Conservation (phyloP, 2,888 invertebrate species). For the Cryptus armator region DNA sequence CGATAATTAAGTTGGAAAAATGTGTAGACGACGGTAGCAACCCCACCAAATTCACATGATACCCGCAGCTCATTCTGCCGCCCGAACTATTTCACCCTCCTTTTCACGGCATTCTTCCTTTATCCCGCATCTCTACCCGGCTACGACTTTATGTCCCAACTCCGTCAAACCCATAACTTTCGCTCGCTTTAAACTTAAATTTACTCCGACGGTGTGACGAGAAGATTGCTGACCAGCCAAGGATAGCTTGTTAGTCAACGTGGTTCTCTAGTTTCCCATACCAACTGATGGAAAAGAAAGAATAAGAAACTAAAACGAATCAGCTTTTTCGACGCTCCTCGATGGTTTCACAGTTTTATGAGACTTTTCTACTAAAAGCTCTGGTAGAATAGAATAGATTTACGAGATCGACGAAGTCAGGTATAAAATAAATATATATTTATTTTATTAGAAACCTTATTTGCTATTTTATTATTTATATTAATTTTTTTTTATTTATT, state of each 20-base stretch:
- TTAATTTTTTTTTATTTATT: too few relatives aligned
- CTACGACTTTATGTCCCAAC: slow-evolving; percentile 68
- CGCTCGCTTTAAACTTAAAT: slow-evolving; percentile 74
- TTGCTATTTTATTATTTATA: too few relatives aligned
- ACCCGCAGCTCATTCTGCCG: slow-evolving; percentile 26
- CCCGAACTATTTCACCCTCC: slow-evolving; percentile 32
- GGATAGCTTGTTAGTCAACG: background rate
- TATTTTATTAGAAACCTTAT: too few relatives aligned
- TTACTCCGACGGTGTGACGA: slow-evolving; percentile 60
- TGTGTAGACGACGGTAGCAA: slow-evolving; percentile 68
- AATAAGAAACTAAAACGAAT: too few relatives aligned
- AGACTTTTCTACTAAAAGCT: too few relatives aligned
- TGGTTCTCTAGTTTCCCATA: too few relatives aligned
- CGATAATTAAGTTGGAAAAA: slow-evolving; percentile 83
- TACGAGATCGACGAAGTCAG: too few relatives aligned
- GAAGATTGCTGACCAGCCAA: slow-evolving; percentile 12
- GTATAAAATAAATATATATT: too few relatives aligned
- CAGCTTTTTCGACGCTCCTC: too few relatives aligned
- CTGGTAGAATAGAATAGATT: too few relatives aligned
- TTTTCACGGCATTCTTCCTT: slow-evolving; percentile 40
- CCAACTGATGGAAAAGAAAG: too few relatives aligned
- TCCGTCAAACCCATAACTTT: slow-evolving; percentile 72
- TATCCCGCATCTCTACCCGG: slow-evolving; percentile 52
- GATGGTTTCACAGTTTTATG: too few relatives aligned
- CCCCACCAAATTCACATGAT: slow-evolving; percentile 56